A percentile compares a stretch with the other conserved stretches of the same genome.
Conservation (phyloP, 2,113 vertebrate genomes). For the Mungos mungo region DNA sequence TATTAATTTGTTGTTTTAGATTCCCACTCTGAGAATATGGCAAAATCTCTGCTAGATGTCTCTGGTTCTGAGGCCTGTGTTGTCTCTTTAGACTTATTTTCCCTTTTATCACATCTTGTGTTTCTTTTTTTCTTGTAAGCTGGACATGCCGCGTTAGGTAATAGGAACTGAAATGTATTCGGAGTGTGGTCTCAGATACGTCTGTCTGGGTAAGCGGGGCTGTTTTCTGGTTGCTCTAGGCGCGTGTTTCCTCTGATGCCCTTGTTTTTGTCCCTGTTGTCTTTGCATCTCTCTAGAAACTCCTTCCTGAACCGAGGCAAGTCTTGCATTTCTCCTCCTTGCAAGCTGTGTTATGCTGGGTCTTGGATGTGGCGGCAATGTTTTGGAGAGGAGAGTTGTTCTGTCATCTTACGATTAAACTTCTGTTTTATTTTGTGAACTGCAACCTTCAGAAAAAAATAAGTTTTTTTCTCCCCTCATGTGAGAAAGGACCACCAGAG, state of each 20-base stretch:
- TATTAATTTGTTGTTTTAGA: background rate
- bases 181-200: background rate
- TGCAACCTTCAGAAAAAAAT: background rate
- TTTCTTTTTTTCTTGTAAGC: background rate
- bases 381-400: background rate
- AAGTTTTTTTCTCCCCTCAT: background rate
- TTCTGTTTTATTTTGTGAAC: background rate
- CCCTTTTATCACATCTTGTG: background rate
- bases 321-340: background rate
- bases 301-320: background rate
- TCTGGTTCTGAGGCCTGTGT: background rate
- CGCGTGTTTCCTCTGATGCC: background rate
- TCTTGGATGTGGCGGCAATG: background rate
- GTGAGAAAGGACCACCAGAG: background rate
- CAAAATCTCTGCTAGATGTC: background rate
- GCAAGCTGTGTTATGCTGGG: background rate
- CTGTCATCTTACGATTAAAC: background rate
- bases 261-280: background rate
- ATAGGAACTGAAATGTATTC: background rate
- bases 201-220: background rate
- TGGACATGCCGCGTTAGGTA: background rate
- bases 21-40: background rate
- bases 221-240: background rate
- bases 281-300: background rate
- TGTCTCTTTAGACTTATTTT: background rate